Percentiles rank a stretch among this genome's conserved stretches.
phyloP scores from a whole-genome alignment of 2,888 invertebrate species.

The Megaustenia siamemsis region DNA sequence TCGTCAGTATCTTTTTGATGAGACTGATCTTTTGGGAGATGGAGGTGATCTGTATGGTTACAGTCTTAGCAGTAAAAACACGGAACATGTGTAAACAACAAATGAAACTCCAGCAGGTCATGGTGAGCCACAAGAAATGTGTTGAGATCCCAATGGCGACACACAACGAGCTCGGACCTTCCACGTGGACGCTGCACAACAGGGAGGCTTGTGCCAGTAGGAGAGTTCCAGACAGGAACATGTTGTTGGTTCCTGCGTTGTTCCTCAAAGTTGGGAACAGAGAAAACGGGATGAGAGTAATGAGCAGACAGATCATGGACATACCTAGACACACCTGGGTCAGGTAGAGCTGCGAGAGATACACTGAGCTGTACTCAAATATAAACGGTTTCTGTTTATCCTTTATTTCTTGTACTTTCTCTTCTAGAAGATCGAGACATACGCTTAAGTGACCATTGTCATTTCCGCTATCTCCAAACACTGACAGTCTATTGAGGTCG shows the following conservation, averaged over 20 bases:
- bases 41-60: background rate
- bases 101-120: slow-evolving; percentile 44
- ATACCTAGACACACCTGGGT: slow-evolving; percentile 22
- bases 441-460: background rate
- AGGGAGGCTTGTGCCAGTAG: slow-evolving; percentile 36
- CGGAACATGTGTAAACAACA: slow-evolving; percentile 50
- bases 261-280: slow-evolving; percentile 21
- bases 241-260: slow-evolving; percentile 36
- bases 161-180: background rate
- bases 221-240: slow-evolving; percentile 18
- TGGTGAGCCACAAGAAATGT: slow-evolving; percentile 44
- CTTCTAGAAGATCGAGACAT: slow-evolving; percentile 24
- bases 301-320: slow-evolving; percentile 33
- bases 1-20: background rate
- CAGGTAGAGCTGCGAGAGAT: slow-evolving; percentile 20
- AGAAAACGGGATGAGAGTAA: slow-evolving; percentile 28
- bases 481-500: slow-evolving; percentile 3
- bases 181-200: slow-evolving; percentile 11
- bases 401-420: background rate
- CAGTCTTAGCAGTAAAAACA: slow-evolving; percentile 30
- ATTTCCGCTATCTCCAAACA: background rate
- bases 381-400: too few relatives aligned
- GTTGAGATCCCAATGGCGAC: slow-evolving; percentile 15
- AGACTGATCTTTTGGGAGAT: background rate
- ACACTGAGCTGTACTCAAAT: background rate